Conservation (phyloP, 2,888 invertebrate species). For the Crocallis elinguaria region DNA sequence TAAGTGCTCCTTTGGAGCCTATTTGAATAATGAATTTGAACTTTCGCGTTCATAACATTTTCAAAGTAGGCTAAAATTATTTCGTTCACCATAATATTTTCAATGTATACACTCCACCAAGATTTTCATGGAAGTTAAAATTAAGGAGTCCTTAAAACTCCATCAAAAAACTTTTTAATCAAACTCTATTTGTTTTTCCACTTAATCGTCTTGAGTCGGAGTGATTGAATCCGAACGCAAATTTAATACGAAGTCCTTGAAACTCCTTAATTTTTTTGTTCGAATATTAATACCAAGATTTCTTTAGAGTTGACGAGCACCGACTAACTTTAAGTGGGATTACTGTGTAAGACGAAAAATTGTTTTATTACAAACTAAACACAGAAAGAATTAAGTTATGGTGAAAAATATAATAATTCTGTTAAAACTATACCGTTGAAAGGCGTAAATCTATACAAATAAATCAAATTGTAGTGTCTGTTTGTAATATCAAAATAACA, state of each 20-base stretch:
- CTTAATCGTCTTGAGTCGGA: conserved; percentile 47
- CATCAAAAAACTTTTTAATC: conserved; percentile 48
- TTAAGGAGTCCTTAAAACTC: conserved; percentile 41
- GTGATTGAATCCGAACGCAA: conserved; percentile 49
- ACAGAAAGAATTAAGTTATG: too few relatives aligned
- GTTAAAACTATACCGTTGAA: too few relatives aligned
- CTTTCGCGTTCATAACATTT: too few relatives aligned
- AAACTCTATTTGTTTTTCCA: conserved; percentile 53
- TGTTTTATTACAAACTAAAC: too few relatives aligned
- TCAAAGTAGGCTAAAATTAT: too few relatives aligned
- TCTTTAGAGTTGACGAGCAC: conserved; percentile 2
- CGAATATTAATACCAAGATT: conserved; percentile 20
- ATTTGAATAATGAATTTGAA: too few relatives aligned
- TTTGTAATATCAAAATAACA: too few relatives aligned
- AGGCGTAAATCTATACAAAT: too few relatives aligned
- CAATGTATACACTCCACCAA: background rate
- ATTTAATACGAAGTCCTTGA: conserved; percentile 44
- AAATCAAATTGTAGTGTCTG: too few relatives aligned
- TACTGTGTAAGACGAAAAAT: background rate
- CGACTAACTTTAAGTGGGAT: background rate
- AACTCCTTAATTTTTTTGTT: conserved; percentile 39
- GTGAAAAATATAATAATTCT: too few relatives aligned
- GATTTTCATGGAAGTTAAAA: conserved; percentile 23
- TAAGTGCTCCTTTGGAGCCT: too few relatives aligned
- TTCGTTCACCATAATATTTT: background rate